A percentile compares a stretch with the other conserved stretches of the same genome.
These are phyloP conservation scores for Drosophila parthenogenetica DNA, from an alignment of 2,888 invertebrate species.

Conservation along the genomic window DNA sequence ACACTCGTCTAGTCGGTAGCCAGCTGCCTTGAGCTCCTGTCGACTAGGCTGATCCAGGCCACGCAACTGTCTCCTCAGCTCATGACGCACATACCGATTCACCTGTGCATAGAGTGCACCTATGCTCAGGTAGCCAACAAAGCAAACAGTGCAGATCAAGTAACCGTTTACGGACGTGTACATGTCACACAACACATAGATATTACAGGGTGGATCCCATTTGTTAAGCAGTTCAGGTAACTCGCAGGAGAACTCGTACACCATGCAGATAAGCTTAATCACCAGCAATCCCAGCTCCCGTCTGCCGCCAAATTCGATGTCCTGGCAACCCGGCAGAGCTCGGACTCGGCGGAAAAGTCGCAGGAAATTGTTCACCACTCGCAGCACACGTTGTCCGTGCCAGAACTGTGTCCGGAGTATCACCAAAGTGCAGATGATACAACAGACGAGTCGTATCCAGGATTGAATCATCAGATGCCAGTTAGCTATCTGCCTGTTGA, in stretches of 20 bases:
- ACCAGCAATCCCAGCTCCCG: constrained; percentile 48
- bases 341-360: constrained; percentile 41
- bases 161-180: constrained; percentile 15
- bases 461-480: constrained; percentile 13
- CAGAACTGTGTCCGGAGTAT: constrained; percentile 45
- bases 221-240: neutral
- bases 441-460: constrained; percentile 21
- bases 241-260: constrained; percentile 35
- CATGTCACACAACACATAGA: constrained; percentile 4
- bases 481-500: constrained; percentile 10
- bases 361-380: constrained; percentile 46
- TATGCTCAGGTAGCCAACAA: constrained; percentile 59
- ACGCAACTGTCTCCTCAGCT: constrained; percentile 43
- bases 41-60: constrained; percentile 28
- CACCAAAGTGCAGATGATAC: constrained; percentile 10
- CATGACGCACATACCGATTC: constrained; percentile 52
- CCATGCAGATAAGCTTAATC: constrained; percentile 32
- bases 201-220: neutral
- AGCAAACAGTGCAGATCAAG: constrained; percentile 51
- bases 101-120: constrained; percentile 51
- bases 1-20: constrained; percentile 47
- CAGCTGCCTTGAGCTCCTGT: constrained; percentile 28
- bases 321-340: constrained; percentile 15
- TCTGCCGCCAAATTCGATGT: constrained; percentile 40
- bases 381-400: constrained; percentile 33